These are phyloP conservation scores for Zaprionus taronus DNA, from an alignment of 1,140 invertebrate species.

Conservation along the genomic window DNA sequence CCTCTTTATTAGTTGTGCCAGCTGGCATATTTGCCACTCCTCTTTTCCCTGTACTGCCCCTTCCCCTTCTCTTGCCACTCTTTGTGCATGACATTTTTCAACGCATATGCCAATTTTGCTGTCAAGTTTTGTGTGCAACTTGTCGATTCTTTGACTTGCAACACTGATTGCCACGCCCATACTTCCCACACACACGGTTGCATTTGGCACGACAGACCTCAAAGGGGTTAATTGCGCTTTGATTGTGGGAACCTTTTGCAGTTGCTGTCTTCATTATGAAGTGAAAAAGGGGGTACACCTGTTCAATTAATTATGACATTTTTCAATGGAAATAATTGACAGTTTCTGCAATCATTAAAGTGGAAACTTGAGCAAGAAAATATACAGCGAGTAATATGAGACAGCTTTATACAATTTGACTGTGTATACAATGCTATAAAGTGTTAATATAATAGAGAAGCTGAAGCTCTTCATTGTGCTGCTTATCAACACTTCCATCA, in stretches of 20 bases:
- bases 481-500: conserved; percentile 45
- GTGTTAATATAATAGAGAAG: background rate
- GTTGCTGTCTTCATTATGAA: conserved; percentile 58
- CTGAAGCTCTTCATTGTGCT: conserved; percentile 8
- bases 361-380: background rate
- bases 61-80: conserved; percentile 18
- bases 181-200: too few relatives aligned
- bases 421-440: background rate
- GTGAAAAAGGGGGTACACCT: background rate
- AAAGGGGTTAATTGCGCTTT: conserved; percentile 69
- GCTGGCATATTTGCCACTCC: conserved; percentile 15
- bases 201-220: background rate
- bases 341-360: background rate
- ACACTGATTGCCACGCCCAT: conserved; percentile 26
- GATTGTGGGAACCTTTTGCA: conserved; percentile 65
- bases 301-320: background rate
- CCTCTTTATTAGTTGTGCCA: conserved; percentile 65
- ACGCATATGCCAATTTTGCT: conserved; percentile 78
- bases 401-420: too few relatives aligned
- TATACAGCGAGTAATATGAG: too few relatives aligned
- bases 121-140: conserved; percentile 61
- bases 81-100: conserved; percentile 65
- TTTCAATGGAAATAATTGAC: background rate
- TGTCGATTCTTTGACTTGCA: conserved; percentile 47
- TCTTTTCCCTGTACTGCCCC: background rate